Percentiles rank a stretch among this genome's conserved stretches.
Conservation (phyloP, 2,113 vertebrate species). For the Irena cyanogastra region DNA sequence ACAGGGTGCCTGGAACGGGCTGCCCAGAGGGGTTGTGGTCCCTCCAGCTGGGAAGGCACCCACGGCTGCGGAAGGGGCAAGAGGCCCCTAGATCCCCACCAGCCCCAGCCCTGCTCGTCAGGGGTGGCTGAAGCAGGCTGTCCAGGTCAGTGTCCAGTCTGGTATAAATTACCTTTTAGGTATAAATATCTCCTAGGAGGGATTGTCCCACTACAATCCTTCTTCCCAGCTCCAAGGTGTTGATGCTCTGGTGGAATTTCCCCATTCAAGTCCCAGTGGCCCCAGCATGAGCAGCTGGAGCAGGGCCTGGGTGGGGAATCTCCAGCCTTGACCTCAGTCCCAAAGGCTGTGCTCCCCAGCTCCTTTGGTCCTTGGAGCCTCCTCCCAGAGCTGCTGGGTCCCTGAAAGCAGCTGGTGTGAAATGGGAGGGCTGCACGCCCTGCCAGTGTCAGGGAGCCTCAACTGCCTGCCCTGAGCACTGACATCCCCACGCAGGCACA, state of each 20-base stretch:
- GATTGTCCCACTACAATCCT: fast-evolving
- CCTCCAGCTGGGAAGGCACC: not conserved
- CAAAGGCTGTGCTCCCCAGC: no score
- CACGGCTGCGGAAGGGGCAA: fast-evolving
- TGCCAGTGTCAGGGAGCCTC: no score
- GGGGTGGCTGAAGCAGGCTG: not conserved
- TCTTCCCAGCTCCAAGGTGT: not conserved
- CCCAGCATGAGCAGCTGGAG: not conserved
- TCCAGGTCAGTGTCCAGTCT: fast-evolving
- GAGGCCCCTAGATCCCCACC: no score
- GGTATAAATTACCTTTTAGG: fast-evolving
- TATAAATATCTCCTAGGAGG: not conserved
- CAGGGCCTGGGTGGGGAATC: not conserved
- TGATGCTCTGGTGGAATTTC: not conserved
- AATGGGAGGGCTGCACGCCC: not conserved
- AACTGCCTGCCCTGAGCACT: no score
- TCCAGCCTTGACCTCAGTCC: fast-evolving
- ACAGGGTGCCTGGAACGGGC: not conserved
- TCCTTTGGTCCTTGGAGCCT: fast-evolving
- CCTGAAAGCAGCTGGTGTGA: fast-evolving
- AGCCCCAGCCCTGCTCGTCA: not conserved
- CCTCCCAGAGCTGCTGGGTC: not conserved
- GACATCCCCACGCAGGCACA: fast-evolving
- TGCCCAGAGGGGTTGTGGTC: not conserved
- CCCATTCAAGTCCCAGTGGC: no score